Base-by-base conservation (phyloP, 1,140 invertebrate genomes). In the Orius insidiosus region DNA sequence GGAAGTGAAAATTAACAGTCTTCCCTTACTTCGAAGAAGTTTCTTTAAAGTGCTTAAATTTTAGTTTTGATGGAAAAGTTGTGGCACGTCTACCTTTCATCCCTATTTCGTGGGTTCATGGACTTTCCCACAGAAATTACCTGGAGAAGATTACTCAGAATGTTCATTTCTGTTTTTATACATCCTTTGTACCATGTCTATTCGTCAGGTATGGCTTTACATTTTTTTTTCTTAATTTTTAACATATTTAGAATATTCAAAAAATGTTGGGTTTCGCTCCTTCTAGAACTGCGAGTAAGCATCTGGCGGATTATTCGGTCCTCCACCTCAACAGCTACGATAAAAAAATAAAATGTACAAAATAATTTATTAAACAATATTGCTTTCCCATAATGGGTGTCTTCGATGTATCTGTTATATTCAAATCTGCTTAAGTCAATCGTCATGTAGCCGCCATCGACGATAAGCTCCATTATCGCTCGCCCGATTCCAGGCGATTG, bases 131-230 rank as follows among this genome's bases (percentile, higher is more conserved):
- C 61, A 71, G 96, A 54, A 98, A 98, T 66, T 99, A 24, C 70
- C 85, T 2, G 94, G 95, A 13, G 87, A 95, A 56, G 92, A 99
- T 65, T 97, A 85, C 56, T 94, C 89, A n/a, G 93, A 98, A 61
- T 99, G 95, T 59, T 97, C 90, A 4, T 99, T 99, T 60, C 97
- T 99, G 54, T 99, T 99, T 62, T 70, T 99, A 3, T 99, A 99
- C 61, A 97, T 99, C 60, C 67, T 99, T 9, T 98, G 93, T 63
- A 99, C 96, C 10, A 99, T 99, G 95, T 96, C 90, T 24, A 96
- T 99, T 51, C 74, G 89, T 71, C 85, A 86, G 69, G 78, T 80
- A 65, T 62, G 47, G 5, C n/a, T 39, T 47, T 30, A 13, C n/a
- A 24, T 39, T 46, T 40, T 8, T 46, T 35, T 19, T 38, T 50